Evolutionary conservation across 1,140 invertebrate genomes (phyloP).

Genomic region (Hydropsyche tenuis): DNA sequence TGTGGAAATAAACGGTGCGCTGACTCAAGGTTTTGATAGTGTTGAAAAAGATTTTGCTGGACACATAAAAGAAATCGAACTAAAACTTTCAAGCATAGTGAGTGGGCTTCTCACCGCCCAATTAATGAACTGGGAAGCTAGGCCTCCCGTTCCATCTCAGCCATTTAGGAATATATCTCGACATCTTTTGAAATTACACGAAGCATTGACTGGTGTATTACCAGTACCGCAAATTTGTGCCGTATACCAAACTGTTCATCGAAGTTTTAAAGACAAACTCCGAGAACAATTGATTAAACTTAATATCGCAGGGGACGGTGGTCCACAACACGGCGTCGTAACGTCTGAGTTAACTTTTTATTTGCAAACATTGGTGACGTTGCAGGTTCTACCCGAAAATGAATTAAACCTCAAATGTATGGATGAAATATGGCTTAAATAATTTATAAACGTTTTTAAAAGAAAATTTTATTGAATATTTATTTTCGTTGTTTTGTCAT

Average conservation of each 20-base stretch:
- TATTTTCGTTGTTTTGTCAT: conserved; percentile 34
- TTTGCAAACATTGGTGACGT: conserved; percentile 85
- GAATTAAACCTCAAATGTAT: conserved; percentile 77
- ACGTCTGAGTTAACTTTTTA: conserved; percentile 96
- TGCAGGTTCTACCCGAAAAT: conserved; percentile 79
- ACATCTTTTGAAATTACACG: conserved; percentile 91
- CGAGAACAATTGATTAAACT: conserved; percentile 83
- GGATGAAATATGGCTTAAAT: conserved; percentile 75
- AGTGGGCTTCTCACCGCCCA: conserved; percentile 81
- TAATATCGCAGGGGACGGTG: conserved; percentile 93
- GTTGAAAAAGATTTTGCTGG: conserved; percentile 83
- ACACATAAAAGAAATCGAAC: conserved; percentile 90
- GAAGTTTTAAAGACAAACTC: conserved; percentile 86
- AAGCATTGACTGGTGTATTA: conserved; percentile 84
- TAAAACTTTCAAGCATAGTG: conserved; percentile 90
- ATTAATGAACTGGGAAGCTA: conserved; percentile 87
- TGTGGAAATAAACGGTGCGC: conserved; percentile 57
- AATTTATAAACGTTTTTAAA: conserved; percentile 25
- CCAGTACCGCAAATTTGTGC: conserved; percentile 72
- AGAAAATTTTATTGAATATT: conserved; percentile 26
- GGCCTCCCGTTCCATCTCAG: conserved; percentile 92
- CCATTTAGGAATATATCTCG: conserved; percentile 91
- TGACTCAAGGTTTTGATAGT: conserved; percentile 64
- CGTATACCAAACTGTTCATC: conserved; percentile 85
- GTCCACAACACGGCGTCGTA: conserved; percentile 94